phyloP scores from a whole-genome alignment of 2,113 vertebrate genomes.

The Nannospalax galili region DNA sequence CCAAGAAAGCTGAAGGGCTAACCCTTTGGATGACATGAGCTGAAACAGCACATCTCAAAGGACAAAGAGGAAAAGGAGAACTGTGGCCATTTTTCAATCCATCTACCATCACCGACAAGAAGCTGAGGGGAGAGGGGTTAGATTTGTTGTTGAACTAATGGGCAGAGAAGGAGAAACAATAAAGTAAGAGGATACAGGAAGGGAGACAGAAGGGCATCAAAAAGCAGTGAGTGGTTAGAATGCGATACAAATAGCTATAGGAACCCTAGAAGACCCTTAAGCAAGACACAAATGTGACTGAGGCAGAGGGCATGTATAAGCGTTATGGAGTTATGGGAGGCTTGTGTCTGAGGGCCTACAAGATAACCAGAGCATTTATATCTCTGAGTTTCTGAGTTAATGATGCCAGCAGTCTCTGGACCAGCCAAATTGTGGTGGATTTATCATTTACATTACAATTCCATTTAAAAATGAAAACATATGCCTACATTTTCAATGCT shows the following conservation, averaged over 20 bases:
- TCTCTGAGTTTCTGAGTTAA: constrained; percentile 75
- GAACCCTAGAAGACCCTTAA: constrained; percentile 58
- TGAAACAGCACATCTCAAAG: not conserved
- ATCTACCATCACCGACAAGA: not conserved
- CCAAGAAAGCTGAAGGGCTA: not conserved
- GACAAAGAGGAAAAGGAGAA: too few species aligned
- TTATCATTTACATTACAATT: constrained; percentile 83
- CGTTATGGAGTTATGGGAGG: constrained; percentile 35
- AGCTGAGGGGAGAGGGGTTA: not conserved
- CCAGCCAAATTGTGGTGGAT: constrained; percentile 73
- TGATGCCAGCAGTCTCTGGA: constrained; percentile 74
- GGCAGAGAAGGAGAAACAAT: constrained; percentile 16
- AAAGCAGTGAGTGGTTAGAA: constrained; percentile 53
- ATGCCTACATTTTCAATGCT: constrained; percentile 60
- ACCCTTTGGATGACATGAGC: not conserved
- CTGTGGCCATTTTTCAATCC: not conserved
- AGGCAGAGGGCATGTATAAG: constrained; percentile 35
- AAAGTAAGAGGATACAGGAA: not conserved
- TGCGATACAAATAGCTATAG: constrained; percentile 50
- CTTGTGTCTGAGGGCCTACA: constrained; percentile 61
- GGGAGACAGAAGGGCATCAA: constrained; percentile 43
- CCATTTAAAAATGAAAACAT: constrained; percentile 82
- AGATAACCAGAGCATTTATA: constrained; percentile 39
- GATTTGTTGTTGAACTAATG: not conserved
- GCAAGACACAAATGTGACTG: constrained; percentile 47